Evolutionary conservation across 2,797 vertebrate species (phyloP).

Genomic region (Acanthiza pusilla): DNA sequence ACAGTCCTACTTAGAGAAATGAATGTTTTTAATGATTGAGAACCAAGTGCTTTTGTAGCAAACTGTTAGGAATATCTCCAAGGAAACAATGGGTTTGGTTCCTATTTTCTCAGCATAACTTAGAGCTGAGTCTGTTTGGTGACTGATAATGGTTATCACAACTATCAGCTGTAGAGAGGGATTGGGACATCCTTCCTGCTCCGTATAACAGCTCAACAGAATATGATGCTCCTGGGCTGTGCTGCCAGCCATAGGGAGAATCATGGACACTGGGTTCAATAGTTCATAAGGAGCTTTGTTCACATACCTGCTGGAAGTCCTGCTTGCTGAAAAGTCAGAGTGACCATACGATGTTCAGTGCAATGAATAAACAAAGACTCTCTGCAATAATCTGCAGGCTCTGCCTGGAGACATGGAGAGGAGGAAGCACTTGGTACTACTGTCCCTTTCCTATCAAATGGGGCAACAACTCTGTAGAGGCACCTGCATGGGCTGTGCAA

Average conservation of each 20-base stretch:
- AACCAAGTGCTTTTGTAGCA: not conserved
- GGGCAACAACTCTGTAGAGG: not conserved
- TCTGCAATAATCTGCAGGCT: not conserved
- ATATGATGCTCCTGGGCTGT: not conserved
- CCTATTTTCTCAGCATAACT: not conserved
- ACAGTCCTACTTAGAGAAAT: not conserved
- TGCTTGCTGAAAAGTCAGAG: not conserved
- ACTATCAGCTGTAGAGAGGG: not conserved
- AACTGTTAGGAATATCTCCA: not conserved
- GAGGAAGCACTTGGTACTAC: not conserved
- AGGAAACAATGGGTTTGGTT: not conserved
- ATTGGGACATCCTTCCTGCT: slow-evolving; percentile 1
- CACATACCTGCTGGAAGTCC: not conserved
- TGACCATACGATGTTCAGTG: not conserved
- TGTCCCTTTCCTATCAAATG: not conserved
- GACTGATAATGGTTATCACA: not conserved
- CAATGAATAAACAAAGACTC: not conserved
- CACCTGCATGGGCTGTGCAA: not conserved
- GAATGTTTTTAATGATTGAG: not conserved
- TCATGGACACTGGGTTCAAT: not conserved
- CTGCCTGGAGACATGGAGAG: not conserved
- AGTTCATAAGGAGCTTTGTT: not conserved
- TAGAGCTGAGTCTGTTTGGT: not conserved
- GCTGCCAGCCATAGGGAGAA: not conserved
- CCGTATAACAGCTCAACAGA: not conserved